These are phyloP conservation scores for Diadumene lineata DNA, from an alignment of 92 coral and sea anemone species.

Conservation along the genomic window DNA sequence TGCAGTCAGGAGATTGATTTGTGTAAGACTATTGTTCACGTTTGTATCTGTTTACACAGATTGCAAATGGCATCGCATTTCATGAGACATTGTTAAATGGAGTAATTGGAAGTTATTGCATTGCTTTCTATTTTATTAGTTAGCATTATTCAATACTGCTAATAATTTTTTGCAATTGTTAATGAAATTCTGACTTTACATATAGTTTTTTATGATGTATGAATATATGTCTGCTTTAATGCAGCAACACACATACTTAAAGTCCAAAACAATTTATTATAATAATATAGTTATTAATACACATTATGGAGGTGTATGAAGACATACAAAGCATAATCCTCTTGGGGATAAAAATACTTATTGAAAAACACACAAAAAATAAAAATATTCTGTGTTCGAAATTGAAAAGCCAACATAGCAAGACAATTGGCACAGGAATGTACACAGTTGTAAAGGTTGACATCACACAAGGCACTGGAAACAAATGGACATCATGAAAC, in stretches of 20 bases:
- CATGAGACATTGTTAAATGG: too few relatives aligned
- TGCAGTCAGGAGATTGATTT: too few relatives aligned
- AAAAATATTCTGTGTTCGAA: constrained; percentile 14
- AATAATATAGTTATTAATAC: not conserved
- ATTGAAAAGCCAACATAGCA: constrained; percentile 31
- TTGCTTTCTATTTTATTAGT: too few relatives aligned
- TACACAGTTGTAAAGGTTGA: constrained; percentile 37
- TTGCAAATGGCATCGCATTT: too few relatives aligned
- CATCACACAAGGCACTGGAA: constrained; percentile 26
- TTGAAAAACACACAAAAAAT: not conserved
- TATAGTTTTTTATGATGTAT: not conserved
- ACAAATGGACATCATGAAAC: constrained; percentile 25
- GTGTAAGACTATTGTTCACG: too few relatives aligned
- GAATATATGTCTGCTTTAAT: not conserved
- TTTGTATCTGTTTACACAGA: too few relatives aligned
- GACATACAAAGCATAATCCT: not conserved
- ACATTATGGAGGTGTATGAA: not conserved
- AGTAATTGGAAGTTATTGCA: too few relatives aligned
- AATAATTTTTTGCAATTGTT: not conserved
- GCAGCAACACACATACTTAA: not conserved
- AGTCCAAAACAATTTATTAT: not conserved
- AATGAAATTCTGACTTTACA: not conserved
- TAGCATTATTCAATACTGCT: not conserved
- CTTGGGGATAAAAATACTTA: not conserved
- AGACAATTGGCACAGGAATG: constrained; percentile 36